Conservation (phyloP, 2,113 vertebrate genomes). For the Ciconia stormi region DNA sequence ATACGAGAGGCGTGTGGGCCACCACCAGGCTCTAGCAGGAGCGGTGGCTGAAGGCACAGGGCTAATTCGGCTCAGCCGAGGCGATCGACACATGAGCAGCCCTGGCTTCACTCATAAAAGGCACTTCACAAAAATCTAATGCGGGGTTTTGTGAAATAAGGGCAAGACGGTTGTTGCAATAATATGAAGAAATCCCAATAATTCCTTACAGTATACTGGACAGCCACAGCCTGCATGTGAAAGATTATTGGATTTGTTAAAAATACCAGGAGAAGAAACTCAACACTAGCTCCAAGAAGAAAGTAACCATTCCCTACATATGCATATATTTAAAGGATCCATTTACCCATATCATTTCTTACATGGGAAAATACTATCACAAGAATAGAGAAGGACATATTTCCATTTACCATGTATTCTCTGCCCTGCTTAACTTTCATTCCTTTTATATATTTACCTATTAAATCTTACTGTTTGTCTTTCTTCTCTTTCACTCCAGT, state of each 20-base stretch:
- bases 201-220: neutral
- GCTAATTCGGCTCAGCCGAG: rapidly evolving
- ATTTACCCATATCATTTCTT: neutral
- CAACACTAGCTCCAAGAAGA: neutral
- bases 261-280: neutral
- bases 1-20: rapidly evolving
- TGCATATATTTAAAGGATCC: conserved; percentile 18
- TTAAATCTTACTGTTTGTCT: neutral
- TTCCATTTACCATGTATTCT: conserved; percentile 17
- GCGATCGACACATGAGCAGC: rapidly evolving
- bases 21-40: rapidly evolving
- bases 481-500: conserved; percentile 21
- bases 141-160: neutral
- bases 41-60: neutral
- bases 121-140: neutral
- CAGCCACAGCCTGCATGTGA: neutral
- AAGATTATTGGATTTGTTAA: neutral
- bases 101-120: neutral
- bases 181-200: neutral
- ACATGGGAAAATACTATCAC: conserved; percentile 44
- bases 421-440: conserved; percentile 32
- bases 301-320: neutral
- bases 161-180: neutral
- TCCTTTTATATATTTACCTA: conserved; percentile 44
- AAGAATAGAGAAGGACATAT: neutral